Evolutionary conservation across 1,140 invertebrate species (phyloP).

Genomic region (Drosophila trapezifrons): DNA sequence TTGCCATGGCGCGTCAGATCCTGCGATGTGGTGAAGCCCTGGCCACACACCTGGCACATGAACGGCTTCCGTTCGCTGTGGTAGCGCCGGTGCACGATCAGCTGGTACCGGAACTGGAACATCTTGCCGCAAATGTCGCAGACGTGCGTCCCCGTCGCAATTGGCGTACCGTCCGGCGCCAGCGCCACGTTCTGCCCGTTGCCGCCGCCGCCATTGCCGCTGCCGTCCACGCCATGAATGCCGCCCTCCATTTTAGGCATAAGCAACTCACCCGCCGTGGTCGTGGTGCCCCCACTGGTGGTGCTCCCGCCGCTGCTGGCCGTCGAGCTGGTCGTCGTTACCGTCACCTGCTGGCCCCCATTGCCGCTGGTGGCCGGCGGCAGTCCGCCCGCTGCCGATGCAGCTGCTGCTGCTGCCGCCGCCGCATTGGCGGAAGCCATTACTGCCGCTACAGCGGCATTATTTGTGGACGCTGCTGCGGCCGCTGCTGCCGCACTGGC

Average conservation of each 20-base stretch:
- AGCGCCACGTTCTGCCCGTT: constrained; percentile 84
- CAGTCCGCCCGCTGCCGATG: constrained; percentile 53
- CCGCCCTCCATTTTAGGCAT: constrained; percentile 86
- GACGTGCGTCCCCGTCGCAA: constrained; percentile 88
- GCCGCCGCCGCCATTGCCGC: constrained; percentile 36
- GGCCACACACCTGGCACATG: constrained; percentile 93
- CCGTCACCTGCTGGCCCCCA: constrained; percentile 43
- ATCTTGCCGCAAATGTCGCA: constrained; percentile 94
- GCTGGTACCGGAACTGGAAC: constrained; percentile 93
- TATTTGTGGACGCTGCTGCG: constrained; percentile 73
- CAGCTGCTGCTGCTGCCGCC: constrained; percentile 66
- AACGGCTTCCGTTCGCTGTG: constrained; percentile 94
- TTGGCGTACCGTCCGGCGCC: constrained; percentile 85
- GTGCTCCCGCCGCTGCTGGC: constrained; percentile 38
- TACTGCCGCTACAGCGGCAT: constrained; percentile 77
- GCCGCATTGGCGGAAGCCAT: constrained; percentile 75
- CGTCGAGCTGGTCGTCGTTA: constrained; percentile 54
- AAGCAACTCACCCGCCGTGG: constrained; percentile 78
- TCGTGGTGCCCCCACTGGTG: constrained; percentile 55
- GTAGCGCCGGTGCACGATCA: constrained; percentile 92
- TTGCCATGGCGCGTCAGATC: constrained; percentile 92
- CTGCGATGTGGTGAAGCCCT: constrained; percentile 90
- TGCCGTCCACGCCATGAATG: constrained; percentile 83
- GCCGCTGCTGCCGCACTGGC: constrained; percentile 68
- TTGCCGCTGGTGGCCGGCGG: constrained; percentile 47